These are phyloP conservation scores for Erethizon dorsatum DNA, from an alignment of 2,797 vertebrate species.

Conservation along the genomic window DNA sequence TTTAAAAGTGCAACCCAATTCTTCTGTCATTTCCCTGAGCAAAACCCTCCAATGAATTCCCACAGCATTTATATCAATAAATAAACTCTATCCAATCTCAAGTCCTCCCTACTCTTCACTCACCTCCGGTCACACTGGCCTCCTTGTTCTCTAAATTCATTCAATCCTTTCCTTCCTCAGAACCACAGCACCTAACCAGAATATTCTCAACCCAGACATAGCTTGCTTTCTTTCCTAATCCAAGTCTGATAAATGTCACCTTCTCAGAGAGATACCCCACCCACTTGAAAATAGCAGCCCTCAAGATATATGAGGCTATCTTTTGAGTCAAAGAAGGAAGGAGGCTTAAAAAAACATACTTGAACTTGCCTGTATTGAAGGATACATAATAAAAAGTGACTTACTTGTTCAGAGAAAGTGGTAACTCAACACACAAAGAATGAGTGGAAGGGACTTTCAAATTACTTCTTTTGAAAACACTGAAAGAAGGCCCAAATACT, in stretches of 20 bases:
- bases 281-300: constrained; percentile 19
- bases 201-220: background rate
- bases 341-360: background rate
- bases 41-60: constrained; percentile 28
- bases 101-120: constrained; percentile 43
- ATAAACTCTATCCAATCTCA: background rate
- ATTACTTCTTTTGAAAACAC: background rate
- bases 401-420: background rate
- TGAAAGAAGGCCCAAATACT: background rate
- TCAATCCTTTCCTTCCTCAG: background rate
- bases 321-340: background rate
- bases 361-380: constrained; percentile 3
- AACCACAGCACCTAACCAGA: background rate
- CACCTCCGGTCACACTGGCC: background rate
- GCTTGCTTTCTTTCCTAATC: background rate
- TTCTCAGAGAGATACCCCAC: background rate
- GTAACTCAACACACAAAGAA: constrained; percentile 31
- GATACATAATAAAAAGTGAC: constrained; percentile 13
- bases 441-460: background rate
- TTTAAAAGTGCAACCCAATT: background rate
- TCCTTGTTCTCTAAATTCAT: constrained; percentile 35
- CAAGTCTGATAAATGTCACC: constrained; percentile 11
- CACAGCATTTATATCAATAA: background rate
- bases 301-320: background rate
- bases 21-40: background rate